phyloP scores from a whole-genome alignment of 2,888 invertebrate genomes.

The Diarsia dahlii region DNA sequence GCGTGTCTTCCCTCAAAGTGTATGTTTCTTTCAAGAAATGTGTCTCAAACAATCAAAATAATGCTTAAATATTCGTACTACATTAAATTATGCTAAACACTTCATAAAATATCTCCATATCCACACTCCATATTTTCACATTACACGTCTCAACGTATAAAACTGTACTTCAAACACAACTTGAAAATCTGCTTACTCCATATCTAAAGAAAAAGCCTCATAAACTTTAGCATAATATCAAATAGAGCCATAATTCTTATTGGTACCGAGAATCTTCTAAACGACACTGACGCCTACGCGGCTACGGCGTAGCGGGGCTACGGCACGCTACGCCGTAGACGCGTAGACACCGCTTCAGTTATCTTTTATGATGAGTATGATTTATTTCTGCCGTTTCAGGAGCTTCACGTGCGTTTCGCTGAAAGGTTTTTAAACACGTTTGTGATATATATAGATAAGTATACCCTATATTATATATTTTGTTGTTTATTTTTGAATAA shows the following conservation, averaged over 20 bases:
- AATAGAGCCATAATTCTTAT: slow-evolving; percentile 62
- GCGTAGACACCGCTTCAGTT: slow-evolving; percentile 61
- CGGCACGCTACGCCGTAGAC: slow-evolving; percentile 52
- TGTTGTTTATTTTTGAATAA: neutral
- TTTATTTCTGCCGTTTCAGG: slow-evolving; percentile 61
- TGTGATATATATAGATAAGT: slow-evolving; percentile 3
- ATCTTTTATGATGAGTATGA: slow-evolving; percentile 63
- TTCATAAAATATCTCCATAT: slow-evolving; percentile 1
- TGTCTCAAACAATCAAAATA: too few species aligned
- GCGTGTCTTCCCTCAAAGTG: neutral
- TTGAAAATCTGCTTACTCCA: slow-evolving; percentile 38
- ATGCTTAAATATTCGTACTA: neutral
- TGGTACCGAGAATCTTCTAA: slow-evolving; percentile 40
- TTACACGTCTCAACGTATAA: slow-evolving; percentile 13
- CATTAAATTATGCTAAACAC: neutral
- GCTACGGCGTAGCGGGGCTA: slow-evolving; percentile 69
- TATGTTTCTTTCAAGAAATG: too few species aligned
- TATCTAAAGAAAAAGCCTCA: slow-evolving; percentile 24
- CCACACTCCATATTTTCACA: neutral
- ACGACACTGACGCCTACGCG: slow-evolving; percentile 60
- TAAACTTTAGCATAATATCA: slow-evolving; percentile 51
- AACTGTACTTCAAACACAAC: slow-evolving; percentile 22
- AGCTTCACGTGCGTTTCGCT: slow-evolving; percentile 49
- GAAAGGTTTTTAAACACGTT: slow-evolving; percentile 48
- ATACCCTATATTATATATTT: neutral